Evolutionary conservation across 2,888 invertebrate genomes (phyloP), one percentile per base, ranked within the genome.

Genomic region (Mystacides longicornis): DNA sequence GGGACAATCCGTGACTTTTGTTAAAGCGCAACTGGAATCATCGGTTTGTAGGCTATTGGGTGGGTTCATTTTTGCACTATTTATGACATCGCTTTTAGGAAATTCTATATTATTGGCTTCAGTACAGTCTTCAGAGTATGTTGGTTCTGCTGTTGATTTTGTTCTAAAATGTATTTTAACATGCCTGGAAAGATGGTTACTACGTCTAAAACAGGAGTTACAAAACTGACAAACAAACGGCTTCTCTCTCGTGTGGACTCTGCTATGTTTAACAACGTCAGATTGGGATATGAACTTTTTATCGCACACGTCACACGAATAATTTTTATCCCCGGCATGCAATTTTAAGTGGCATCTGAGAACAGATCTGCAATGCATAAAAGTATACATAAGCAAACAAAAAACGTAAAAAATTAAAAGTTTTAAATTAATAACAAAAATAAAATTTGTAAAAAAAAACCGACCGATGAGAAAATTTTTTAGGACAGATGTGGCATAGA

Each of bases 161-260:
- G 43, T 59, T 14, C 48, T 48, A 31, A 61, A 58, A 23, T 61
- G 61, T 45, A 59, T 61, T 46, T 61, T 61, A 48, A 55, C 53
- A 27, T 61, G 61, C 14, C 61, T 55, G 4, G 58, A 59, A 20
- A 61, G 51, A 19, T 61, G 61, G 49, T 53, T 61, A 42, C 59
- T 61, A 9, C 61, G 43, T 18, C 59, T 55, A 19, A 61, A 61
- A 23, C 58, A 55, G n/a, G 61, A 59, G 22, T 48, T 57, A 49
- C 61, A 61, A 27, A 59, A 54, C 43, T 59, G 57, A 18, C 61
- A 61, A 16, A 55, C 59, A 37, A 57, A 61, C 3, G 61, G 61
- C 37, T 54, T 57, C 42, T 59, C 58, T 31, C 58, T 55, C 1
- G 57, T 57, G 59, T 61, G 59, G 1, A 55, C 59, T 2, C 61